Conservation (phyloP, 1,140 invertebrate species). For the Nasonia vitripennis region DNA sequence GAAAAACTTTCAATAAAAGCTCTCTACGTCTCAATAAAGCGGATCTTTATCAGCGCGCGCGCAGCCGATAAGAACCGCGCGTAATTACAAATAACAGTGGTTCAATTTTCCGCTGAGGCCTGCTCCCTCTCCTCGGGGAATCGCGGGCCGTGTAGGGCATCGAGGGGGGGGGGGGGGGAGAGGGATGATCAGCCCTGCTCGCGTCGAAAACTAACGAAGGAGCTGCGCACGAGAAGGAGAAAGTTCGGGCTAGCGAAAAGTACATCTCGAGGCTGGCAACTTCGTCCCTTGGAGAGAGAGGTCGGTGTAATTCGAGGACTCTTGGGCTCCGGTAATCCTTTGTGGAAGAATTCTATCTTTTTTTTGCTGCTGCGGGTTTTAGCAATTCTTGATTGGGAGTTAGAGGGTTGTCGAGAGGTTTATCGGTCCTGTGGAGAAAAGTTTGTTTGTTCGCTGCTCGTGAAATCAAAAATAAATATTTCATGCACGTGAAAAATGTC, state of each 20-base stretch:
- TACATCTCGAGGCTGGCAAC: background rate
- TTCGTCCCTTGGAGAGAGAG: background rate
- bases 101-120: slow-evolving; percentile 56
- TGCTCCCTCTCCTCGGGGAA: slow-evolving; percentile 25
- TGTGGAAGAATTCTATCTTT: background rate
- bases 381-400: too few species aligned
- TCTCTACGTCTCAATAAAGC: background rate
- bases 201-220: slow-evolving; percentile 25
- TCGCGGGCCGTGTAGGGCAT: slow-evolving; percentile 18
- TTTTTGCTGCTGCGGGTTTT: too few species aligned
- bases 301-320: background rate
- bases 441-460: background rate
- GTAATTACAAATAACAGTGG: slow-evolving; percentile 64
- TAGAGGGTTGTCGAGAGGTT: too few species aligned
- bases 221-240: background rate
- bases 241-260: background rate
- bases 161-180: background rate
- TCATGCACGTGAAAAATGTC: too few species aligned
- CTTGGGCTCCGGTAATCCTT: background rate
- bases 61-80: slow-evolving; percentile 55
- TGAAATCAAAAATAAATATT: background rate
- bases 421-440: too few species aligned
- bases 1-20: slow-evolving; percentile 31
- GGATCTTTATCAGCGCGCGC: background rate
- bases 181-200: background rate